A percentile compares a stretch with the other conserved stretches of the same genome.
Evolutionary conservation across 1,140 invertebrate genomes (phyloP).

Genomic region (Notospermus geniculatus): DNA sequence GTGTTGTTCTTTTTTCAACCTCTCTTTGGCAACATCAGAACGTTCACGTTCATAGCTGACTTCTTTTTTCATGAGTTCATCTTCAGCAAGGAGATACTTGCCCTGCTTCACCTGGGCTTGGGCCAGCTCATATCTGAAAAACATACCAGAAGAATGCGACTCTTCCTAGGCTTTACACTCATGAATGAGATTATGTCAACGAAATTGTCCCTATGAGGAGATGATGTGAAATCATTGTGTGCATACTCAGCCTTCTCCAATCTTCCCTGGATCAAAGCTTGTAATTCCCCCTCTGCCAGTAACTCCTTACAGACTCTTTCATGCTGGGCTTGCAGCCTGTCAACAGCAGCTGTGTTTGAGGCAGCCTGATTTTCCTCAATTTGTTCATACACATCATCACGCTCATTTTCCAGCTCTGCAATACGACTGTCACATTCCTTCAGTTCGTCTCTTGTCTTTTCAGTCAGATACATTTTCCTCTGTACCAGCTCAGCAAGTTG

Average conservation of each 20-base stretch:
- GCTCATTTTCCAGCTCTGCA: conserved; percentile 40
- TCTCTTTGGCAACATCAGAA: conserved; percentile 34
- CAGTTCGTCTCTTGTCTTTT: conserved; percentile 50
- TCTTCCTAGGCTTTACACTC: not conserved
- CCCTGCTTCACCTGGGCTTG: conserved; percentile 50
- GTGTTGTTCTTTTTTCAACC: conserved; percentile 44
- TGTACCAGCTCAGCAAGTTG: conserved; percentile 47
- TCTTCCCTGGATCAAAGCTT: conserved; percentile 39
- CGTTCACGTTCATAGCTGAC: conserved; percentile 42
- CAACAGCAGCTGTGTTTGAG: conserved; percentile 42
- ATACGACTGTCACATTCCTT: conserved; percentile 46
- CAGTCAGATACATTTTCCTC: conserved; percentile 40
- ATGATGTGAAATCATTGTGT: conserved; percentile 6
- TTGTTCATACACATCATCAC: conserved; percentile 36
- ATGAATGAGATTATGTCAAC: not conserved
- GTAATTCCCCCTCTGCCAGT: conserved; percentile 43
- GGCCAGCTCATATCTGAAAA: conserved; percentile 49
- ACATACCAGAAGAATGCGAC: not conserved
- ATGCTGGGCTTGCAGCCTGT: conserved; percentile 42
- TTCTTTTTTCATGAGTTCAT: conserved; percentile 49
- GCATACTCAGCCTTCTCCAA: conserved; percentile 51
- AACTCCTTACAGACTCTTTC: conserved; percentile 43
- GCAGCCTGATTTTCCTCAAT: conserved; percentile 38
- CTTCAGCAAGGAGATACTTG: conserved; percentile 49
- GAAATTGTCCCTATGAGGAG: too few relatives aligned